Conservation (phyloP, 2,888 invertebrate species). For the Thecophora atra region DNA sequence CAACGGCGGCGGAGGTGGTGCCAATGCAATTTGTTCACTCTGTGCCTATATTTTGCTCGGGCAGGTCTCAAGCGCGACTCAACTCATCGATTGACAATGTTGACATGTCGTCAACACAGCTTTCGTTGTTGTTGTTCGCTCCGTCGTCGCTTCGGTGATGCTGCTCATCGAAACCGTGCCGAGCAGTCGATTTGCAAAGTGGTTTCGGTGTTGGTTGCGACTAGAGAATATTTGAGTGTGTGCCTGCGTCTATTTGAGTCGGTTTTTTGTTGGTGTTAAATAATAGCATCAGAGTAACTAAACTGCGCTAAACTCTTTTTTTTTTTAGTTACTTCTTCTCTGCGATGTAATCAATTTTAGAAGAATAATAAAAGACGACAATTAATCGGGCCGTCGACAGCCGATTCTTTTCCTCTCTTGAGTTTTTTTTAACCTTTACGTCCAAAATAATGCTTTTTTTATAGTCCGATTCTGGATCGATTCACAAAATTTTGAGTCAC, state of each 20-base stretch:
- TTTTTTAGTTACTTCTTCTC: background rate
- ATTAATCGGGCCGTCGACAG: background rate
- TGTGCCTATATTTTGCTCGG: slow-evolving; percentile 5
- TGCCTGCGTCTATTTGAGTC: background rate
- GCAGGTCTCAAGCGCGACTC: slow-evolving; percentile 27
- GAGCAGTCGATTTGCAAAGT: slow-evolving; percentile 20
- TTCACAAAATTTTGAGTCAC: too few relatives aligned
- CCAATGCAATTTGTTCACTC: slow-evolving; percentile 14
- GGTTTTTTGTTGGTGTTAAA: background rate
- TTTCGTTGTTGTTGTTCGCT: slow-evolving; percentile 6
- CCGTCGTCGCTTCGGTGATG: background rate
- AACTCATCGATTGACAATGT: slow-evolving; percentile 34
- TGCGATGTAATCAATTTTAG: background rate
- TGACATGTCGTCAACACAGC: slow-evolving; percentile 11
- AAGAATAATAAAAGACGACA: background rate
- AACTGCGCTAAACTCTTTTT: background rate
- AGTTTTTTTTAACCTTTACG: too few relatives aligned
- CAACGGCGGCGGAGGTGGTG: slow-evolving; percentile 18
- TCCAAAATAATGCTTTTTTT: too few relatives aligned
- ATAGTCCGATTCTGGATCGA: too few relatives aligned
- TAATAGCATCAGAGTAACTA: background rate
- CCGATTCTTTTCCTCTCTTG: background rate
- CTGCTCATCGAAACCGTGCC: slow-evolving; percentile 1
- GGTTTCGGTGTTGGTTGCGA: slow-evolving; percentile 19
- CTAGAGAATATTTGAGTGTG: background rate